A percentile compares a stretch with the other conserved stretches of the same genome.
These are phyloP conservation scores for Phymatocera aterrima DNA, from an alignment of 2,888 invertebrate species.

Conservation along the genomic window DNA sequence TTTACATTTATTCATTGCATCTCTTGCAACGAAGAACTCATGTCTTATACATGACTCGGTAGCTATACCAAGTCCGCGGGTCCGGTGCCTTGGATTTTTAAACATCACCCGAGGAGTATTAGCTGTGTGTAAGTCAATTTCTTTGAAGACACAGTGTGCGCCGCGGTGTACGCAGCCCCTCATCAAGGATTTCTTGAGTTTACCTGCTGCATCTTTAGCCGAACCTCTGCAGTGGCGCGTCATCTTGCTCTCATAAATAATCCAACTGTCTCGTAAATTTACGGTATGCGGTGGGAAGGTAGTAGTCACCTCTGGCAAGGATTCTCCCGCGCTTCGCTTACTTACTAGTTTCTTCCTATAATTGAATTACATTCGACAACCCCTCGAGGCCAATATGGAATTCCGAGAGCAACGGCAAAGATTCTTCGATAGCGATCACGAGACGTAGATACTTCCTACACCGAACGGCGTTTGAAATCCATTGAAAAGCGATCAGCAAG, in stretches of 20 bases:
- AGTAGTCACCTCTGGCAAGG: background rate
- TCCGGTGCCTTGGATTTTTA: slow-evolving; percentile 29
- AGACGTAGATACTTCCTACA: slow-evolving; percentile 5
- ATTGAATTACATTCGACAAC: slow-evolving; percentile 30
- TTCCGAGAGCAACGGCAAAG: slow-evolving; percentile 1
- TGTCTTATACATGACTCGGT: slow-evolving; percentile 66
- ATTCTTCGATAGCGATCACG: slow-evolving; percentile 33
- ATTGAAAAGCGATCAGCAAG: background rate
- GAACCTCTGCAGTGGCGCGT: background rate
- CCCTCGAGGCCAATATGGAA: slow-evolving; percentile 8
- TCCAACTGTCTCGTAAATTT: slow-evolving; percentile 36
- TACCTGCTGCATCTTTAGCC: slow-evolving; percentile 1
- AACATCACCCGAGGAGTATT: slow-evolving; percentile 28
- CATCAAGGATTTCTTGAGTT: slow-evolving; percentile 11
- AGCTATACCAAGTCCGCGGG: slow-evolving; percentile 58
- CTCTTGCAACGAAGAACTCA: slow-evolving; percentile 55
- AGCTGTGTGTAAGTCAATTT: slow-evolving; percentile 56
- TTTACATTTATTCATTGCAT: slow-evolving; percentile 45
- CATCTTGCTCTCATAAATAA: slow-evolving; percentile 31
- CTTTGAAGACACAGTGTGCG: slow-evolving; percentile 40
- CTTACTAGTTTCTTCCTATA: background rate
- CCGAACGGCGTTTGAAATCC: background rate
- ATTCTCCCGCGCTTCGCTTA: background rate
- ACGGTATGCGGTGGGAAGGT: background rate
- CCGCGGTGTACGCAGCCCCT: no score